Conservation (phyloP, 2,113 vertebrate species). For the Rhagologus leucostigma region DNA sequence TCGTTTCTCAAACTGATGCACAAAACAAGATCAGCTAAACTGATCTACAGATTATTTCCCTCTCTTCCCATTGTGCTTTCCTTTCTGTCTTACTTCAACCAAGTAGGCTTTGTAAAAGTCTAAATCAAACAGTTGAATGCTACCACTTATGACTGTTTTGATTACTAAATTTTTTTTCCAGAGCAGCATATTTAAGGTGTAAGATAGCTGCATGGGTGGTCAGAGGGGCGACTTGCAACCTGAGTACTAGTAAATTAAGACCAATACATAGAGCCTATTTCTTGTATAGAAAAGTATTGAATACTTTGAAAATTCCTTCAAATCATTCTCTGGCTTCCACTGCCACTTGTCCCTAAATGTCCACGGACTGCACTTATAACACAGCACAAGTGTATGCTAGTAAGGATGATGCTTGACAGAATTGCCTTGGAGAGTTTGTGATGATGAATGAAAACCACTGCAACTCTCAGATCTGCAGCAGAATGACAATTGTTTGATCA, state of each 20-base stretch:
- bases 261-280: background rate
- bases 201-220: background rate
- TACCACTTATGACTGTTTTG: background rate
- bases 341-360: background rate
- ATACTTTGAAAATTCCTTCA: background rate
- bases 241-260: background rate
- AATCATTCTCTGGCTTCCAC: background rate
- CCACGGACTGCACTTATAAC: background rate
- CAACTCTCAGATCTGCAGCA: conserved; percentile 4
- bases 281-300: background rate
- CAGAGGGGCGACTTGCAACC: background rate
- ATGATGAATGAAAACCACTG: conserved; percentile 36
- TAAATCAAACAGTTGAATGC: background rate
- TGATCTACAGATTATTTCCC: background rate
- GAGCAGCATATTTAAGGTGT: background rate
- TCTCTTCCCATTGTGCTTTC: background rate
- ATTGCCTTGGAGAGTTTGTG: conserved; percentile 20
- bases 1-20: background rate
- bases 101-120: background rate
- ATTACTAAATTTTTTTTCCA: background rate
- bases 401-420: conserved; percentile 4
- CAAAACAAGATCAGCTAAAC: background rate
- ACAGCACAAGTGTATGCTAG: background rate
- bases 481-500: conserved; percentile 51
- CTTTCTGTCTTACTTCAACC: background rate